Evolutionary conservation across 2,113 vertebrate genomes (phyloP).

Genomic region (Sinocyclocheilus rhinocerous): DNA sequence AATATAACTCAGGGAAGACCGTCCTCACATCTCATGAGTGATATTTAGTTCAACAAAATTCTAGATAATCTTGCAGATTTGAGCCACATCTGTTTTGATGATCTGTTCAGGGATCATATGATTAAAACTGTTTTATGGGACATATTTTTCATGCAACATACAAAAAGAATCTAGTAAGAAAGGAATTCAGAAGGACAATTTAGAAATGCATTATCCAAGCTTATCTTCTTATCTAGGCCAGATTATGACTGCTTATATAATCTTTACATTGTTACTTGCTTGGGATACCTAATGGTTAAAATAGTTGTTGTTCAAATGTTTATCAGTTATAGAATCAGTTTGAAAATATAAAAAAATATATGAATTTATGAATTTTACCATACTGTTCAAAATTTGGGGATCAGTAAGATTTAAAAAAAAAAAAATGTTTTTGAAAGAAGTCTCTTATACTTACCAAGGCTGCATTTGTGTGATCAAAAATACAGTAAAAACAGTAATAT

Average conservation of each 20-base stretch:
- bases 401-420: background rate
- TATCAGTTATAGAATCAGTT: background rate
- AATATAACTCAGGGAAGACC: constrained; percentile 65
- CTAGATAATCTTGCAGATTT: background rate
- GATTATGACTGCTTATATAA: background rate
- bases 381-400: background rate
- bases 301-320: background rate
- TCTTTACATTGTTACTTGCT: constrained; percentile 1
- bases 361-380: background rate
- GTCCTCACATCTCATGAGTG: constrained; percentile 36
- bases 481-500: background rate
- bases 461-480: background rate
- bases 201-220: constrained; percentile 25
- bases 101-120: background rate
- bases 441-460: background rate
- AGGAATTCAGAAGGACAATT: background rate
- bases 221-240: background rate
- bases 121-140: background rate
- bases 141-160: background rate
- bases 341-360: background rate
- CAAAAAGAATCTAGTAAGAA: background rate
- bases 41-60: constrained; percentile 34
- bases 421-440: background rate
- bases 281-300: background rate
- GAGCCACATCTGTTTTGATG: background rate